Evolutionary conservation across 2,113 vertebrate genomes (phyloP), one percentile per base, ranked within the genome.

Genomic region (Equus quagga): DNA sequence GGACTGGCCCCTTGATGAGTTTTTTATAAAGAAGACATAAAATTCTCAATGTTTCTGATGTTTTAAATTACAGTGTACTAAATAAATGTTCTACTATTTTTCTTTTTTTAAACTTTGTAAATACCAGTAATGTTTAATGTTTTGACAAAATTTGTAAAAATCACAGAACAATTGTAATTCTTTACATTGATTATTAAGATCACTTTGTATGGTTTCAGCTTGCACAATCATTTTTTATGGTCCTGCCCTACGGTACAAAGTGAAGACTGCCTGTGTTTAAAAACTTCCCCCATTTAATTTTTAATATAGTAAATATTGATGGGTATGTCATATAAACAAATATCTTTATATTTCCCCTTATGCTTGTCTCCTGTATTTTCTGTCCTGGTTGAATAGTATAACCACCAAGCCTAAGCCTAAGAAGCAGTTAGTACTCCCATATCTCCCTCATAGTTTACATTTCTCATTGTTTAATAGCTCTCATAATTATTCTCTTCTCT

Each of bases 11-110:
- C 21, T 75, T 75, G 8, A 36, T 75, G 85, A 12, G 6, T 51
- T 33, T 49, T 76, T 90, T 60, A 36, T 28, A 87, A 84, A 80
- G 41, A 65, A 60, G 36, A 41, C 33, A 44, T 75, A 73, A 21
- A 83, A 79, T 87, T 95, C 28, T 82, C 28, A 79, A 0, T 70
- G 19, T 82, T 90, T 76, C 67, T 80, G 80, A 18, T 97, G 51
- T 87, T 94, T 86, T 90, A 78, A 70, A 91, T 95, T 80, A 67
- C 4, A 81, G 13, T 67, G 41, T 96, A 64, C 76, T 78, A 91
- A 82, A 83, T 41, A 78, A 72, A 72, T n/a, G 21, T 69, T 67
- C 80, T 72, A 51, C 7, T 51, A 0, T 95, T 91, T 83, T 86
- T 80, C 87, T 73, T 79, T 85, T 10, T 15, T 54, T 94, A 4